A percentile compares a stretch with the other conserved stretches of the same genome.
Evolutionary conservation across 1,140 invertebrate genomes (phyloP).

Genomic region (Trinorchestia longiramus): DNA sequence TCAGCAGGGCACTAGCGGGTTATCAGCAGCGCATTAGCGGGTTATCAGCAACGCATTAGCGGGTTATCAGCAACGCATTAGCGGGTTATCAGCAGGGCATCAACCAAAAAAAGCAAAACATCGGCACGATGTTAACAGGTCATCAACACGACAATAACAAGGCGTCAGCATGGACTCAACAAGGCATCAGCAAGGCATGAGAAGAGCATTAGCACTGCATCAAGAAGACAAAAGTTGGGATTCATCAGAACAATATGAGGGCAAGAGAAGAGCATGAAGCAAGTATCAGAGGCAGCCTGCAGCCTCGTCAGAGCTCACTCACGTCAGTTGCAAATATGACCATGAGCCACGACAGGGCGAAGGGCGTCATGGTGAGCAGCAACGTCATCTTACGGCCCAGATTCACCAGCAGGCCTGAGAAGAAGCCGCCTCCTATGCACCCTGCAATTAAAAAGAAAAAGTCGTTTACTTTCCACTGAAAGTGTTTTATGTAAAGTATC

Average conservation of each 20-base stretch:
- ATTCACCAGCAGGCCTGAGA: slow-evolving; percentile 62
- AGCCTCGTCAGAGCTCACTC: not conserved
- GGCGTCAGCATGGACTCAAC: not conserved
- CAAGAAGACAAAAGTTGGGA: no score
- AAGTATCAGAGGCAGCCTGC: no score
- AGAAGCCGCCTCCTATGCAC: slow-evolving; percentile 62
- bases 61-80: not conserved
- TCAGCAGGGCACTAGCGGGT: not conserved
- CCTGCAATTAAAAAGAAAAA: slow-evolving; percentile 49
- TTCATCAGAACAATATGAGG: no score
- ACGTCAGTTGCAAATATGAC: slow-evolving; percentile 64
- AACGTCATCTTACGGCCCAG: slow-evolving; percentile 61
- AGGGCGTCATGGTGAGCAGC: slow-evolving; percentile 59
- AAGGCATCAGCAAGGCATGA: not conserved
- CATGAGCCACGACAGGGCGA: slow-evolving; percentile 62
- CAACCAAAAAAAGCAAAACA: no score
- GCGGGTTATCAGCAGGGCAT: not conserved
- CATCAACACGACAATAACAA: not conserved
- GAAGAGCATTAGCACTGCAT: no score
- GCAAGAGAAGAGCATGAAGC: no score
- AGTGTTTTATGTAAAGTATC: no score
- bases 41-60: not conserved
- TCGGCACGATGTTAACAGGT: not conserved
- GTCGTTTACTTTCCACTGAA: not conserved
- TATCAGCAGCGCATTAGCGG: no score